These are phyloP conservation scores for Coracias cyanogaster DNA, from an alignment of 2,797 vertebrate genomes.

Conservation along the genomic window DNA sequence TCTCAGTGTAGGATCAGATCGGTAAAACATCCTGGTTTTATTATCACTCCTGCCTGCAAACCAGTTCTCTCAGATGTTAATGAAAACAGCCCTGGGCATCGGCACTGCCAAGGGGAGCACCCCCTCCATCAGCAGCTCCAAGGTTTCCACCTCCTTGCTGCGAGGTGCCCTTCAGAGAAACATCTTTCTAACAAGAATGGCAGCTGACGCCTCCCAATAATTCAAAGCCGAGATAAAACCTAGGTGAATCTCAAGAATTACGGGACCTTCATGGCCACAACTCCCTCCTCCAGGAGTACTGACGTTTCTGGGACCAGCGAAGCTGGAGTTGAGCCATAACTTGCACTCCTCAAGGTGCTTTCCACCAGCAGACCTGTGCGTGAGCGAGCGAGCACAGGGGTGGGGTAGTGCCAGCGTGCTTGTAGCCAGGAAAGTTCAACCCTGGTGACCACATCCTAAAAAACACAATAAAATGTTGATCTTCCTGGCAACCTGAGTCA, in stretches of 20 bases:
- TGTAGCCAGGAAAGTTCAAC: background rate
- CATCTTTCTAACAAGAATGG: background rate
- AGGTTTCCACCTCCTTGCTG: background rate
- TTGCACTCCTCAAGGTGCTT: background rate
- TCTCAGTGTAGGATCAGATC: background rate
- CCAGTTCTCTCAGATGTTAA: background rate
- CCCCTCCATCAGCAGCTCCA: background rate
- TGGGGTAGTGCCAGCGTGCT: rapidly evolving
- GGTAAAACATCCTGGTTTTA: background rate
- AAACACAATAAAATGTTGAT: background rate
- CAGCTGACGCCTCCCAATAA: background rate
- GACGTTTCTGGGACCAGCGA: background rate
- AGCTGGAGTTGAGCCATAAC: background rate
- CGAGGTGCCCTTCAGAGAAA: background rate
- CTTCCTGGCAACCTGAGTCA: background rate
- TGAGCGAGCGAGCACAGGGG: background rate
- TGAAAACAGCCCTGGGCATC: background rate
- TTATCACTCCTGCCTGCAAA: background rate
- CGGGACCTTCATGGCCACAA: rapidly evolving
- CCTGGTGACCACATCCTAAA: background rate
- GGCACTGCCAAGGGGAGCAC: background rate
- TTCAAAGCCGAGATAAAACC: background rate
- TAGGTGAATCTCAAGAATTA: background rate
- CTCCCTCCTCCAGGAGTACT: background rate
- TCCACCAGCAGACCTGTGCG: background rate